These are phyloP conservation scores for Pristionchus japonicus DNA, from an alignment of 2,888 invertebrate genomes.

Conservation along the genomic window DNA sequence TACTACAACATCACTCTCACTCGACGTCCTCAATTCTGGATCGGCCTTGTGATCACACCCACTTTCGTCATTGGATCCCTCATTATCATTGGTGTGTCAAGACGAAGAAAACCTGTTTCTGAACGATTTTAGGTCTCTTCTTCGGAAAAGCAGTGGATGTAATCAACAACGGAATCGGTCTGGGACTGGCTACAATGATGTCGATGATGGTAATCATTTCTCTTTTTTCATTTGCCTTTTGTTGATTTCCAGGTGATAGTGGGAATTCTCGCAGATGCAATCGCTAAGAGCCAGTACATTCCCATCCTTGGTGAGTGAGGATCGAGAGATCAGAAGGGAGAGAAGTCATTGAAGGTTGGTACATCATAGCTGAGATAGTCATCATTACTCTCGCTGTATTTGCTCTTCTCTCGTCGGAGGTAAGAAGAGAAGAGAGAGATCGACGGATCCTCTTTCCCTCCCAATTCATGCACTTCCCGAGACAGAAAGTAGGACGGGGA, in stretches of 20 bases:
- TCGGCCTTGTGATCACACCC: conserved; percentile 36
- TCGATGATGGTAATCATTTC: conserved; percentile 20
- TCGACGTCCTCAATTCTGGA: conserved; percentile 44
- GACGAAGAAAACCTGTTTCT: neutral
- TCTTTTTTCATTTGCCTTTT: neutral
- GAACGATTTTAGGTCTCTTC: conserved; percentile 17
- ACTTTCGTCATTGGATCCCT: conserved; percentile 41
- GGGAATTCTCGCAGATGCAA: conserved; percentile 27
- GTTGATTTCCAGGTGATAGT: conserved; percentile 28
- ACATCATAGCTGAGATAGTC: conserved; percentile 8
- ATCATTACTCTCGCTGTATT: conserved; percentile 16
- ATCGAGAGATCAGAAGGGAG: neutral
- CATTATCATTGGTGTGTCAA: conserved; percentile 41
- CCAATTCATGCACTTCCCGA: neutral
- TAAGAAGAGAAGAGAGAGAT: neutral
- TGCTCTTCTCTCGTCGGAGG: conserved; percentile 14
- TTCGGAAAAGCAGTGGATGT: neutral
- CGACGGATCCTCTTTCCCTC: neutral
- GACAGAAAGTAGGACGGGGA: too few relatives aligned
- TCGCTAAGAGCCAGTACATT: conserved; percentile 29
- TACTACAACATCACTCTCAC: conserved; percentile 22
- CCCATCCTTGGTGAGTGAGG: neutral
- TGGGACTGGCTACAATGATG: conserved; percentile 39
- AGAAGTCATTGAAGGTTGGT: neutral
- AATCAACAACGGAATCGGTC: conserved; percentile 17